Evolutionary conservation across 2,888 invertebrate genomes (phyloP).

Genomic region (Oscheius sp.): DNA sequence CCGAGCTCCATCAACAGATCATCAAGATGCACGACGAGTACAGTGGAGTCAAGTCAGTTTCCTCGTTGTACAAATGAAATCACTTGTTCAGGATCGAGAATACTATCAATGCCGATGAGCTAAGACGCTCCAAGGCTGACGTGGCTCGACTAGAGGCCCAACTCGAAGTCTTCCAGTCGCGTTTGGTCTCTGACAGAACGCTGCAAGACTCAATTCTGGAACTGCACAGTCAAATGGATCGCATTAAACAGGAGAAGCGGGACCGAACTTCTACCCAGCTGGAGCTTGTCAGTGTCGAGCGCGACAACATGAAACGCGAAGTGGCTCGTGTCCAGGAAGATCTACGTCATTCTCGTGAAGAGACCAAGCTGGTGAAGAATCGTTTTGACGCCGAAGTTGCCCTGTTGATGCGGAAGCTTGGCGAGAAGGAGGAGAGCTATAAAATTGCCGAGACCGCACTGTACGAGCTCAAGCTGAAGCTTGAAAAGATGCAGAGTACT

Average conservation of each 20-base stretch:
- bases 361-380: slow-evolving; percentile 39
- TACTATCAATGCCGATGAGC: slow-evolving; percentile 9
- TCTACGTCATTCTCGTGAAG: slow-evolving; percentile 43
- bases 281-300: slow-evolving; percentile 44
- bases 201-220: slow-evolving; percentile 47
- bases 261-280: slow-evolving; percentile 39
- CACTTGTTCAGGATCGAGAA: slow-evolving; percentile 10
- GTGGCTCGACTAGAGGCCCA: slow-evolving; percentile 27
- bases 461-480: slow-evolving; percentile 41
- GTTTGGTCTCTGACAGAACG: slow-evolving; percentile 36
- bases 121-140: neutral
- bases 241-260: slow-evolving; percentile 45
- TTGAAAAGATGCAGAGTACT: slow-evolving; percentile 37
- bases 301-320: slow-evolving; percentile 45
- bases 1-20: slow-evolving; percentile 7
- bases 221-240: slow-evolving; percentile 40
- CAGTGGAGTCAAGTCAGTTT: slow-evolving; percentile 10
- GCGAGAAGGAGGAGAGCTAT: slow-evolving; percentile 47
- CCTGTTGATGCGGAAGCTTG: slow-evolving; percentile 32
- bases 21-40: slow-evolving; percentile 15
- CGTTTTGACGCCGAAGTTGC: slow-evolving; percentile 44
- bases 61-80: neutral
- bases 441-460: slow-evolving; percentile 39
- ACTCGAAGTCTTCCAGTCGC: slow-evolving; percentile 39
- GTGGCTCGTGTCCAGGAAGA: slow-evolving; percentile 41